Evolutionary conservation across 64 coral and sea anemone species (phyloP), one percentile per base, ranked within the genome.

Genomic region (Trachythela sp.): DNA sequence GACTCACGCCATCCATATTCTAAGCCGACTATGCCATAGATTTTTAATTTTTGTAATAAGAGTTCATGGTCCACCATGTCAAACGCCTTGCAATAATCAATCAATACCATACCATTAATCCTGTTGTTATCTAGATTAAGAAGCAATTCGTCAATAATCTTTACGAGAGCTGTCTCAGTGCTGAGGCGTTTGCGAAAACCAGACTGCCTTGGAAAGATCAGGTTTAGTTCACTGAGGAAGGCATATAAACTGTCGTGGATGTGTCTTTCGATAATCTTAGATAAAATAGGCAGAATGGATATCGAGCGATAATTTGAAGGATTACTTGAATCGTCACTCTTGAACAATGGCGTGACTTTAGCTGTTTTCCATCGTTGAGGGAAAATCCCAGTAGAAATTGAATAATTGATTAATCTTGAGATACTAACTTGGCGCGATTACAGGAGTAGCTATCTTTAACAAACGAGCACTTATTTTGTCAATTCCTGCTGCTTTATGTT

Each of bases 261-360:
- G 48, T 77, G 70, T 70, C 88, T 13, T 29, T 89, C 88, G 40
- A 89, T 89, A 31, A 90, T 52, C 54, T 50, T 68, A 48, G 88
- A 89, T 37, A 89, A 49, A 64, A 89, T 33, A 75, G 88, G 48
- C 1, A 88, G 87, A 64, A 54, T 75, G 59, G 77, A 90, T 49
- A 92, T 92, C 24, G 90, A 84, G 75, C 85, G 64, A 80, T 92
- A 92, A 59, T 87, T 92, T 50, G 24, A 60, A 5, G 70, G 86
- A 86, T 59, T 86, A 77, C 67, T 77, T 36, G 76, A 31, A 92
- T 87, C 85, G 54, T 70, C 85, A 32, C 52, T 86, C 70, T 92
- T 87, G 68, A 92, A 92, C 43, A 92, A 87, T 48, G 90, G 90
- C 26, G 50, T 75, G 39, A 88, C 85, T 88, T 88, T 92, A 80